These are phyloP conservation scores for Scaptomyza flava DNA, from an alignment of 2,888 invertebrate genomes.

Conservation along the genomic window DNA sequence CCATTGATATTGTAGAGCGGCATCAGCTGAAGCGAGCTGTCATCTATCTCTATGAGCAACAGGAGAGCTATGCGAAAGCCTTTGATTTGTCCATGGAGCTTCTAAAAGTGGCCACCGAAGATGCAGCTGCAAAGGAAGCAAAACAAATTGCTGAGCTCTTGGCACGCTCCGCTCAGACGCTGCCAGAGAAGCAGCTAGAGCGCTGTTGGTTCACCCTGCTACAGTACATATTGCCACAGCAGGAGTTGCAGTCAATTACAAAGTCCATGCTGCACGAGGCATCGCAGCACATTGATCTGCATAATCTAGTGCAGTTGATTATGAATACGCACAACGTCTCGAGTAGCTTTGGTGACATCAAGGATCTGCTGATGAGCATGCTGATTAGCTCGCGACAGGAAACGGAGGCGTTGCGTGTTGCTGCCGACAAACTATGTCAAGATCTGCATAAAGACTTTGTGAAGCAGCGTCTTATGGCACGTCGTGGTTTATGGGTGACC, in stretches of 20 bases:
- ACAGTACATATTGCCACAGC: slow-evolving; percentile 83
- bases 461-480: slow-evolving; percentile 67
- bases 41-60: slow-evolving; percentile 90
- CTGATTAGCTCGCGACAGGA: slow-evolving; percentile 91
- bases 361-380: slow-evolving; percentile 88
- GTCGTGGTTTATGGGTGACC: slow-evolving; percentile 83
- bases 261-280: slow-evolving; percentile 86
- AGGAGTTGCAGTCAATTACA: slow-evolving; percentile 83
- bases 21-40: slow-evolving; percentile 88
- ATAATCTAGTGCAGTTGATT: slow-evolving; percentile 87
- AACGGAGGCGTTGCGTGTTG: slow-evolving; percentile 89
- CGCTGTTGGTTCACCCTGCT: slow-evolving; percentile 85
- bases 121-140: slow-evolving; percentile 59
- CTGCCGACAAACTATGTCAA: slow-evolving; percentile 87
- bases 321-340: slow-evolving; percentile 85
- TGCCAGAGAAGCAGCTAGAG: slow-evolving; percentile 84
- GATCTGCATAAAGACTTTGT: slow-evolving; percentile 87
- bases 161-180: slow-evolving; percentile 84
- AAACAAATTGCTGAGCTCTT: slow-evolving; percentile 49
- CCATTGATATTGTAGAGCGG: slow-evolving; percentile 87
- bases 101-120: slow-evolving; percentile 70
- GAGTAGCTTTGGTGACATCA: slow-evolving; percentile 87
- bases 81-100: slow-evolving; percentile 87
- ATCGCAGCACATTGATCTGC: slow-evolving; percentile 86
- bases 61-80: slow-evolving; percentile 90